These are phyloP conservation scores for Epistrophe eligans DNA, from an alignment of 2,888 invertebrate genomes.

Conservation along the genomic window DNA sequence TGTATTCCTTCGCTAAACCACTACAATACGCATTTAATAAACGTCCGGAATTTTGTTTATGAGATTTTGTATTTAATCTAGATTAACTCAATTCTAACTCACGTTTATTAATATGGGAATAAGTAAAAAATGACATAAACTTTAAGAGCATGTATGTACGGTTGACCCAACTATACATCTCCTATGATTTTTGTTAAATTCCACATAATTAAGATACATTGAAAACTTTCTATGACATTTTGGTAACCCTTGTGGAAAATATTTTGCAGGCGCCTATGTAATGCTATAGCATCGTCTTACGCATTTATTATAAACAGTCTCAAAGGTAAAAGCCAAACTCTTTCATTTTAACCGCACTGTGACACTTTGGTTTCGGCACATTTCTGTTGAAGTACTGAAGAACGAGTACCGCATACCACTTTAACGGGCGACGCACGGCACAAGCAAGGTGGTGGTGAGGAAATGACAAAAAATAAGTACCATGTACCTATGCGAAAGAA, in stretches of 20 bases:
- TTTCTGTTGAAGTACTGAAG: neutral
- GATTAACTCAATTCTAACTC: too few species aligned
- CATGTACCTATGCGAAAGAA: neutral
- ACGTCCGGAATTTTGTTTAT: too few species aligned
- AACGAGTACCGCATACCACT: slow-evolving; percentile 12
- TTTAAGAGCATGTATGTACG: too few species aligned
- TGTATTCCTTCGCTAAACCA: too few species aligned
- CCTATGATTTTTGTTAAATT: too few species aligned
- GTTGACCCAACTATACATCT: too few species aligned
- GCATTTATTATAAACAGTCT: slow-evolving; percentile 21
- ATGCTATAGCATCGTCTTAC: neutral
- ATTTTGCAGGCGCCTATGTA: neutral
- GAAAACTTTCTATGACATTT: neutral
- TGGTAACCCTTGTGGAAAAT: neutral
- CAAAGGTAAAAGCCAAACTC: slow-evolving; percentile 37
- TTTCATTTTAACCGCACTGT: slow-evolving; percentile 45
- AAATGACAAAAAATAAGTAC: neutral
- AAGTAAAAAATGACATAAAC: too few species aligned
- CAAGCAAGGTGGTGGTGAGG: neutral
- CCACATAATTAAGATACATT: neutral
- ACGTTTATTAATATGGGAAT: too few species aligned
- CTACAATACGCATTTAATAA: too few species aligned
- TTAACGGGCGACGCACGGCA: neutral
- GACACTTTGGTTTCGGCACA: slow-evolving; percentile 46
- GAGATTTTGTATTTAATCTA: too few species aligned